A percentile compares a stretch with the other conserved stretches of the same genome.
Conservation (phyloP, 1,140 invertebrate genomes). For the Pomacea maculata region DNA sequence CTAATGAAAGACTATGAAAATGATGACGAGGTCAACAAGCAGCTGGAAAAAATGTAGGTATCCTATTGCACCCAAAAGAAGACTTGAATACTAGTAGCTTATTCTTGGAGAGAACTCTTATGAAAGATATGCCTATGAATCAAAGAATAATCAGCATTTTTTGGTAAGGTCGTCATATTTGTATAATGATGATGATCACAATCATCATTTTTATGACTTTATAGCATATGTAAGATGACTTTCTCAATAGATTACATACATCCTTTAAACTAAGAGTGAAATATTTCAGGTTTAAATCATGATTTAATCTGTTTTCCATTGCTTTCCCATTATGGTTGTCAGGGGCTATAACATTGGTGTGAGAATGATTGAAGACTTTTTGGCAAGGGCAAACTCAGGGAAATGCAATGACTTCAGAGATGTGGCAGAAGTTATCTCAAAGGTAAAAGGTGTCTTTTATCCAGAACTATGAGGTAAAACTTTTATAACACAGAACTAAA, state of each 20-base stretch:
- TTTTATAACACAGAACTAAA: too few relatives aligned
- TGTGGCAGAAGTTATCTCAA: slow-evolving; percentile 93
- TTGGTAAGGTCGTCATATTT: too few relatives aligned
- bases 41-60: slow-evolving; percentile 69
- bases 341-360: slow-evolving; percentile 98
- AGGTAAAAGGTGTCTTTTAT: slow-evolving; percentile 67
- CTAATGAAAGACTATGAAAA: slow-evolving; percentile 97
- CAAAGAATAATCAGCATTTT: too few relatives aligned
- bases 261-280: background rate
- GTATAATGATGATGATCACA: too few relatives aligned
- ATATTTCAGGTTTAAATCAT: background rate
- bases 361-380: slow-evolving; percentile 95
- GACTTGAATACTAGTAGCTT: too few relatives aligned
- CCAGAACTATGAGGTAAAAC: background rate
- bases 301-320: background rate
- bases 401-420: slow-evolving; percentile 96
- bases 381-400: slow-evolving; percentile 88
- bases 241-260: too few relatives aligned
- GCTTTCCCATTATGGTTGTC: slow-evolving; percentile 28
- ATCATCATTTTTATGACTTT: too few relatives aligned
- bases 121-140: too few relatives aligned
- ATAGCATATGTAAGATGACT: too few relatives aligned
- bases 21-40: slow-evolving; percentile 82
- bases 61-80: too few relatives aligned
- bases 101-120: too few relatives aligned